These are phyloP conservation scores for Babylonia areolata DNA, from an alignment of 1,140 invertebrate species.

Conservation along the genomic window DNA sequence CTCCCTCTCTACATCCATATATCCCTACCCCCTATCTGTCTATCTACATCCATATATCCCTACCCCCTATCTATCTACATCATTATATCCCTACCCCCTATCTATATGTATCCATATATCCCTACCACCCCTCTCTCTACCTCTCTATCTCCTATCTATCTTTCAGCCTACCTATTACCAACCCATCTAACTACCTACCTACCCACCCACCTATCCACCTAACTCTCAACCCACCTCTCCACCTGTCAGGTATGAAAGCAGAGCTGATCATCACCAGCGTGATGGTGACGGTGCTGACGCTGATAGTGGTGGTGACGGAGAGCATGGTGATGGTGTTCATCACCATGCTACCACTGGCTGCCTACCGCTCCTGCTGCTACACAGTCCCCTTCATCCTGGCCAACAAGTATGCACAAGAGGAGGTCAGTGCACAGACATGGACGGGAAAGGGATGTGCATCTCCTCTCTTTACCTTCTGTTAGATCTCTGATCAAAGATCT, in stretches of 20 bases:
- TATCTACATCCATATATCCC: neutral
- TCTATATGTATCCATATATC: too few species aligned
- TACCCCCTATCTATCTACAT: too few species aligned
- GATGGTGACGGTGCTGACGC: neutral
- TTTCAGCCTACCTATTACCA: too few species aligned
- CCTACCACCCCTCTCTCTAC: neutral
- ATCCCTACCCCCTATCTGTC: neutral
- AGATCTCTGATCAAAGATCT: too few species aligned
- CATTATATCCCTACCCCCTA: too few species aligned
- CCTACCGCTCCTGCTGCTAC: neutral
- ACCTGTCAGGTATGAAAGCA: neutral
- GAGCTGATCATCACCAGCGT: neutral
- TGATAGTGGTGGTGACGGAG: neutral
- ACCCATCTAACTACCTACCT: too few species aligned
- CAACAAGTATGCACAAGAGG: neutral
- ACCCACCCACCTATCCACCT: too few species aligned
- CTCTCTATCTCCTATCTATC: too few species aligned
- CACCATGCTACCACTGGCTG: neutral
- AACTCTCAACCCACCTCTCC: too few species aligned
- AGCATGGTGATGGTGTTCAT: neutral
- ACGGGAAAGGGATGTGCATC: too few species aligned
- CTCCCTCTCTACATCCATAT: neutral
- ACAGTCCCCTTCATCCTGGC: conserved; percentile 3
- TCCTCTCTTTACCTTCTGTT: too few species aligned
- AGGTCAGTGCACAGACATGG: too few species aligned